Percentiles rank a stretch among this genome's conserved stretches.
phyloP scores from a whole-genome alignment of 1,140 invertebrate genomes.

The Hyphantria cunea region DNA sequence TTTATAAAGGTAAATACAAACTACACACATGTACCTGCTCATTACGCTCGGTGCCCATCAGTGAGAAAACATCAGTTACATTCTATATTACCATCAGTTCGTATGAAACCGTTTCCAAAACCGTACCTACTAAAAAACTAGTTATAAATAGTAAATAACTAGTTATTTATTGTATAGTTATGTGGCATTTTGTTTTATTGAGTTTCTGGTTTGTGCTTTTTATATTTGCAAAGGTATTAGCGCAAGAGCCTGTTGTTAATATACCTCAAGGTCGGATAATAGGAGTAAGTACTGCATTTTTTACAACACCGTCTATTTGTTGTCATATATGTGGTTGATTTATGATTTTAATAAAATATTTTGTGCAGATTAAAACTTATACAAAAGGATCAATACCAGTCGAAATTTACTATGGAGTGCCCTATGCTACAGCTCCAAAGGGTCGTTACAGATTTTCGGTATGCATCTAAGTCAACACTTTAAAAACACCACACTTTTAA shows the following conservation, averaged over 20 bases:
- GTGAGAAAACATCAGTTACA: conserved; percentile 42
- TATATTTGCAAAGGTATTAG: conserved; percentile 34
- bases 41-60: conserved; percentile 18
- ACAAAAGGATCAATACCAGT: conserved; percentile 60
- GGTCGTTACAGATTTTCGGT: conserved; percentile 71
- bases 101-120: neutral
- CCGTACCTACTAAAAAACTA: neutral
- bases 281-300: conserved; percentile 53
- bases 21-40: neutral
- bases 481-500: no score
- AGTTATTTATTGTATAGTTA: neutral
- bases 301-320: neutral
- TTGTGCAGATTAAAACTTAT: conserved; percentile 73
- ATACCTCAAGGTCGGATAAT: conserved; percentile 69
- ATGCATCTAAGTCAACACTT: conserved; percentile 28
- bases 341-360: conserved; percentile 16
- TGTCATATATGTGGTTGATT: neutral
- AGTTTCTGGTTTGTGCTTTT: conserved; percentile 32
- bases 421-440: conserved; percentile 63
- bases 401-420: conserved; percentile 73
- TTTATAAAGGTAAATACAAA: neutral
- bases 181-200: conserved; percentile 21
- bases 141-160: neutral
- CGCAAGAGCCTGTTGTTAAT: conserved; percentile 67
- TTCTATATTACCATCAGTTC: conserved; percentile 7